Conservation (phyloP, 2,113 vertebrate species). For the Seriola quinqueradiata region DNA sequence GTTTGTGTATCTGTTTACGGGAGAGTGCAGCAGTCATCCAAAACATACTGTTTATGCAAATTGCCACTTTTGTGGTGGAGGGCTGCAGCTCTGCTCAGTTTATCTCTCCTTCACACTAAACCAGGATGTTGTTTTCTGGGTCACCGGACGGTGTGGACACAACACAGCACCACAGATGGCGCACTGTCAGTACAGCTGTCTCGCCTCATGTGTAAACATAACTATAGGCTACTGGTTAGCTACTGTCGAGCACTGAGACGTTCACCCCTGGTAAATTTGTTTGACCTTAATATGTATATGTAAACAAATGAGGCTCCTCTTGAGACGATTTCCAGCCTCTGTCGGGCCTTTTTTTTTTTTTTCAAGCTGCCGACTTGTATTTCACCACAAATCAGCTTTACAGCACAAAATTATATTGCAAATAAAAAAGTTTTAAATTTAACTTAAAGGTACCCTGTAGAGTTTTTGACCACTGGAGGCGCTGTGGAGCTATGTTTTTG, state of each 20-base stretch:
- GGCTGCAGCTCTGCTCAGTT: conserved; percentile 18
- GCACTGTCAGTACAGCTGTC: conserved; percentile 43
- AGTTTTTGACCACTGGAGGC: no score
- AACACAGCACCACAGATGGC: conserved; percentile 59
- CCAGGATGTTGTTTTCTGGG: conserved; percentile 57
- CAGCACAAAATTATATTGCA: no score
- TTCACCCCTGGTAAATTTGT: background rate
- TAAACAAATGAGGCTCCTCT: background rate
- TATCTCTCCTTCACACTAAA: conserved; percentile 30
- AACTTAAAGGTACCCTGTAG: background rate
- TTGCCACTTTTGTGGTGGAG: background rate
- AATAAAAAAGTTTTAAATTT: no score
- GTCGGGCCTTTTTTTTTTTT: background rate
- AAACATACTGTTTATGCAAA: conserved; percentile 20
- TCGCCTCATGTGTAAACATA: conserved; percentile 42
- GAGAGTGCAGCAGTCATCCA: background rate
- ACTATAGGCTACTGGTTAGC: background rate
- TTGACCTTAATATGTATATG: conserved; percentile 21
- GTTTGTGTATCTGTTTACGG: background rate
- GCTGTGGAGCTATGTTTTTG: no score
- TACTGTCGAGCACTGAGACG: background rate
- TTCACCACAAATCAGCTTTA: no score
- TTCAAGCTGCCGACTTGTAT: no score
- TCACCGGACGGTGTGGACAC: conserved; percentile 62
- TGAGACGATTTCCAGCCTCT: background rate